phyloP scores from a whole-genome alignment of 2,113 vertebrate genomes.

The Centropus unirufus region DNA sequence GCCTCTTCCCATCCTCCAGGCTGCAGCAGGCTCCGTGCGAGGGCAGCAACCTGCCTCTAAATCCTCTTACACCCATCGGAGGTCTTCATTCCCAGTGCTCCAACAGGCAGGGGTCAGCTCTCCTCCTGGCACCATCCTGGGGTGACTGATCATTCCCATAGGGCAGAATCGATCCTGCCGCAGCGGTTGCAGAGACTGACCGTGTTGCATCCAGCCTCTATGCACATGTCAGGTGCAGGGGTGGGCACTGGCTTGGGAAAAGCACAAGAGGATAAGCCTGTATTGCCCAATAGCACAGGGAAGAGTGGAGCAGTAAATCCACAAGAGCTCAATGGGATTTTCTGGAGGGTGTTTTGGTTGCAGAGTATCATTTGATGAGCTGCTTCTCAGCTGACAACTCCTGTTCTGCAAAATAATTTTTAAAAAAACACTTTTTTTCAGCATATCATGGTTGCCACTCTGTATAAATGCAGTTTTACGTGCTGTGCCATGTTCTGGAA shows the following conservation, averaged over 20 bases:
- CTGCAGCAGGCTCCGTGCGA: not conserved
- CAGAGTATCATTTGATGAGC: not conserved
- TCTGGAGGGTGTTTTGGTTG: fast-evolving
- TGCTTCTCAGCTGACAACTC: fast-evolving
- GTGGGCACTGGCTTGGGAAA: not conserved
- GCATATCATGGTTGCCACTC: fast-evolving
- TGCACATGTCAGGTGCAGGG: not conserved
- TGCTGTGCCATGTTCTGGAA: not conserved
- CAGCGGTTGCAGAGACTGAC: not conserved
- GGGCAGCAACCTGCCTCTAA: no score
- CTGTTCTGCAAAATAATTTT: not conserved
- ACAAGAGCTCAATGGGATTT: fast-evolving
- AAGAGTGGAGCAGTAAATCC: not conserved
- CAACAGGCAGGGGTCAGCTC: not conserved
- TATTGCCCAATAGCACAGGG: not conserved
- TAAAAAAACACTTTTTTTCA: not conserved
- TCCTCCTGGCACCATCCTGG: not conserved
- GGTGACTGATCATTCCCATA: not conserved
- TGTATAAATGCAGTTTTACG: not conserved
- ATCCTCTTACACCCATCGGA: no score
- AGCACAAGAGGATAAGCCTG: not conserved
- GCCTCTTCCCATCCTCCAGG: not conserved
- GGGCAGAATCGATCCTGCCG: not conserved
- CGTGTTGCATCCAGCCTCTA: not conserved
- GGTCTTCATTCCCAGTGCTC: no score